phyloP scores from a whole-genome alignment of 1,140 invertebrate species.

The Euura lappo region DNA sequence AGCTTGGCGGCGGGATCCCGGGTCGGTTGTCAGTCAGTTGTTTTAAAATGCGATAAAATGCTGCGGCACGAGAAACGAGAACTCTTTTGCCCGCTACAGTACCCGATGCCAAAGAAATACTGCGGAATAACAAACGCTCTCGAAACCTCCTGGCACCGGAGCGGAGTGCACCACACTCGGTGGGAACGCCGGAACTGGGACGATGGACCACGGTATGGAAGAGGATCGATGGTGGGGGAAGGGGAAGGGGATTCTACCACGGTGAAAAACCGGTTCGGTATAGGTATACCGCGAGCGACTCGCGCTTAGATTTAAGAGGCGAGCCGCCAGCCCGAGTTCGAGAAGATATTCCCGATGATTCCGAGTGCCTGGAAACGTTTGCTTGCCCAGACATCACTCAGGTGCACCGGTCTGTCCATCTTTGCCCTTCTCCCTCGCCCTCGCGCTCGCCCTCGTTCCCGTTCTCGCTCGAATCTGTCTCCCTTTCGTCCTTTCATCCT shows the following conservation, averaged over 20 bases:
- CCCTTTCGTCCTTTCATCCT: no score
- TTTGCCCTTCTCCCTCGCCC: constrained; percentile 10
- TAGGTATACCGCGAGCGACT: no score
- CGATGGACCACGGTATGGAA: no score
- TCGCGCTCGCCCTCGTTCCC: constrained; percentile 8
- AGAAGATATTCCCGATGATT: not conserved
- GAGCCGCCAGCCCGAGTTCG: constrained; percentile 9
- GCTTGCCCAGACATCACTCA: constrained; percentile 7
- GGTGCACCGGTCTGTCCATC: not conserved
- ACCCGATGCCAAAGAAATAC: not conserved
- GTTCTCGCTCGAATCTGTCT: not conserved
- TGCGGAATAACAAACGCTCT: not conserved
- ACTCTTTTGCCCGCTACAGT: constrained; percentile 22
- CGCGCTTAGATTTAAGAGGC: constrained; percentile 2
- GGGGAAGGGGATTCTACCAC: no score
- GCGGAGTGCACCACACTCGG: no score
- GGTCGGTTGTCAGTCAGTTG: constrained; percentile 45
- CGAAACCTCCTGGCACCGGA: not conserved
- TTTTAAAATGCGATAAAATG: constrained; percentile 38
- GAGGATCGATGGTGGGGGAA: no score
- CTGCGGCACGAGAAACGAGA: constrained; percentile 1
- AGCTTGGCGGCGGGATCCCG: not conserved
- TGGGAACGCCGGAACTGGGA: no score
- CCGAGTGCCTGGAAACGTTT: not conserved
- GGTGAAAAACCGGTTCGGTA: no score